These are phyloP conservation scores for Chaetura pelagica DNA, from an alignment of 2,113 vertebrate genomes.

Conservation along the genomic window DNA sequence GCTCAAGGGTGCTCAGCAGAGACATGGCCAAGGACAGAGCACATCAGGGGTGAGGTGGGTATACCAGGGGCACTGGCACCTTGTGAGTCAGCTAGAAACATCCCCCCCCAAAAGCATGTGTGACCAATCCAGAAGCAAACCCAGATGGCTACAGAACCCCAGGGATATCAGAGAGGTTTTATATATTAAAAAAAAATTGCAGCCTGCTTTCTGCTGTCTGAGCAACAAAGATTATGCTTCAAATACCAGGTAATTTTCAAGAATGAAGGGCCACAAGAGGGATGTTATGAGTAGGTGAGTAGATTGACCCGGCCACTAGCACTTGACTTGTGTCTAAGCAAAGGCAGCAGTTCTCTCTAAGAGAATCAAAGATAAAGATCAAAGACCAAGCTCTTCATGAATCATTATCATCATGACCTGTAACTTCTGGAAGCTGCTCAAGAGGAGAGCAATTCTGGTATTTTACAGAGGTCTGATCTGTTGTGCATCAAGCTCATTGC, in stretches of 20 bases:
- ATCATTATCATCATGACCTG: not conserved
- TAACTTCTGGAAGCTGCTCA: not conserved
- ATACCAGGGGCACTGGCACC: not conserved
- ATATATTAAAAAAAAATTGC: not conserved
- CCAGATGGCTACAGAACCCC: not conserved
- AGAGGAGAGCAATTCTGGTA: not conserved
- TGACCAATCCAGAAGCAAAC: not conserved
- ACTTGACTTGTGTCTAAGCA: not conserved
- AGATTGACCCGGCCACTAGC: not conserved
- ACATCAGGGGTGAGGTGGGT: not conserved
- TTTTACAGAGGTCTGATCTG: not conserved
- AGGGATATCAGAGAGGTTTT: not conserved
- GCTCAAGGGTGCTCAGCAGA: not conserved
- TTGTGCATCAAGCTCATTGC: not conserved
- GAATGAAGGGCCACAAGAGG: not conserved
- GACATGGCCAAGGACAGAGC: not conserved
- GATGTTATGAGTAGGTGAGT: not conserved
- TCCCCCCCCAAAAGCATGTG: not conserved
- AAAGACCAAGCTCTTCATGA: slow-evolving; percentile 9
- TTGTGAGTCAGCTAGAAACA: not conserved
- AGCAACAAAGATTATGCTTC: not conserved
- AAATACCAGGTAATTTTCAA: not conserved
- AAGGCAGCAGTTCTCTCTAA: not conserved
- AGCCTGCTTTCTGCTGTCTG: not conserved
- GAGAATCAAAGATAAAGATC: not conserved